Base-by-base conservation (phyloP, 2,888 invertebrate genomes). In the Patella depressa region DNA sequence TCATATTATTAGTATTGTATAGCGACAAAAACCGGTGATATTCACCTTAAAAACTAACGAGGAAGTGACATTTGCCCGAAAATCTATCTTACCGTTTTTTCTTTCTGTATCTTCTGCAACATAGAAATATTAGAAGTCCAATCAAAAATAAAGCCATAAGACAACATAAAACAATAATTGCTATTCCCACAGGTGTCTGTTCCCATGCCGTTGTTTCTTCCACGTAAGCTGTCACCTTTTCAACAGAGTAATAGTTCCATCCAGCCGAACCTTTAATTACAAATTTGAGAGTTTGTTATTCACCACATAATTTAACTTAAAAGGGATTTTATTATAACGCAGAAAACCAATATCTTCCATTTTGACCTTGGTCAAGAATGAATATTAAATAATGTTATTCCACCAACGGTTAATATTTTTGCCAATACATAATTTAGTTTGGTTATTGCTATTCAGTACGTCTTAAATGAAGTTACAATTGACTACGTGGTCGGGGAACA, bases 121-220 rank as follows among this genome's bases (percentile, higher is more conserved):
- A 65, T 34, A 80, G 55, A 72, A 73, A 34, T 53, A 79, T 75
- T 57, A 77, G 34, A 73, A 82, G 73, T 53, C 57, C 55, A 57
- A 83, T 78, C 78, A 84, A 74, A 75, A 80, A 15, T 73, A 81
- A 29, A 45, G 65, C 78, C 53, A 85, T 74, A 75, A 84, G 53
- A 72, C 78, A 72, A 71, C 72, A 69, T 14, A 84, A 75, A 45
- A 78, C 71, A 73, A 81, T 80, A 78, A 84, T 80, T 53, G 77
- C 77, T 59, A 79, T 84, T 69, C 83, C 79, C 78, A 76, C 71
- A 14, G 73, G 53, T 14, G 78, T 82, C 53, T 81, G 65, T 15
- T 76, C 74, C 82, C 82, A 83, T 1, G 76, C 74, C 19, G 78
- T 76, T 45, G 72, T 76, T 11, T 77, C 54, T 71, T 82, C 79